Conservation (phyloP, 2,797 vertebrate species). For the Pangasius larnaudii region DNA sequence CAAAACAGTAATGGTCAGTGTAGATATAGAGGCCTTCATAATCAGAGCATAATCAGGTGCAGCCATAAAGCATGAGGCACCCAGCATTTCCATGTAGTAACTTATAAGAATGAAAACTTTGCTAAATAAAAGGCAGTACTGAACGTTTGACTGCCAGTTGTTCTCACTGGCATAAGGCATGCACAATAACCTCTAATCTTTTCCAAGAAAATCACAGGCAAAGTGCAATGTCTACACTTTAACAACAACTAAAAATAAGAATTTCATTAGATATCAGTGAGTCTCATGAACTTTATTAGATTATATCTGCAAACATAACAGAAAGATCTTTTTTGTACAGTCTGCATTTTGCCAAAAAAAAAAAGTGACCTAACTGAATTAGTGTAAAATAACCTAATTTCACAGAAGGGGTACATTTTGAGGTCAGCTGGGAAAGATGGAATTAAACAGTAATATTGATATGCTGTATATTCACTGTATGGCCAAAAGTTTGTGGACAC, state of each 20-base stretch:
- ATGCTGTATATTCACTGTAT: not conserved
- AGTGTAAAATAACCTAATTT: conserved; percentile 30
- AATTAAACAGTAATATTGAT: not conserved
- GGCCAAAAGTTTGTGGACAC: not conserved
- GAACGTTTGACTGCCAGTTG: not conserved
- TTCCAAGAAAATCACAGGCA: not conserved
- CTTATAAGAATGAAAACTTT: not conserved
- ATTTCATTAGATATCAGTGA: conserved; percentile 1
- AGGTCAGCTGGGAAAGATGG: conserved; percentile 30
- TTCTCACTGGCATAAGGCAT: not conserved
- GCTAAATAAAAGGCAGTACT: not conserved
- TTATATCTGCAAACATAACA: conserved; percentile 13
- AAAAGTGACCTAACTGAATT: conserved; percentile 32
- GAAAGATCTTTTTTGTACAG: conserved; percentile 1
- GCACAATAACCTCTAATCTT: not conserved
- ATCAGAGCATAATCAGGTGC: conserved; percentile 1
- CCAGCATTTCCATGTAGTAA: not conserved
- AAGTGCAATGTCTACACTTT: not conserved
- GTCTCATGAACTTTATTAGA: conserved; percentile 8
- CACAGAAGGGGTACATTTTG: conserved; percentile 22
- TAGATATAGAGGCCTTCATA: not conserved
- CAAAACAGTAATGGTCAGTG: not conserved
- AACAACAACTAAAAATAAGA: not conserved
- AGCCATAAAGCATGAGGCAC: not conserved
- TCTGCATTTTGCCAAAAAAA: conserved; percentile 12